These are phyloP conservation scores for Neotoma lepida DNA, from an alignment of 2,113 vertebrate species.

Conservation along the genomic window DNA sequence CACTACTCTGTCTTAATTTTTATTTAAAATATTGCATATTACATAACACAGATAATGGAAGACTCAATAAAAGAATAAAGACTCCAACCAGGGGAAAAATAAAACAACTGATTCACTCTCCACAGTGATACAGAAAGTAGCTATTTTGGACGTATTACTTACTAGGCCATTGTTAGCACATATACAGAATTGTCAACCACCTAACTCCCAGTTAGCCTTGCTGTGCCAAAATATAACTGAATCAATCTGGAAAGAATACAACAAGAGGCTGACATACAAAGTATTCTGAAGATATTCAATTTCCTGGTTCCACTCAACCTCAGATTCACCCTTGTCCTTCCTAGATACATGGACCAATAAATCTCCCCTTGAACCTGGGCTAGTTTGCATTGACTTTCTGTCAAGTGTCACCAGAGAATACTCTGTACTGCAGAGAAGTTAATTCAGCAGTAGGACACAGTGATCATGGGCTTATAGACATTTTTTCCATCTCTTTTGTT, in stretches of 20 bases:
- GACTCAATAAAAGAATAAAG: neutral
- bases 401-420: conserved; percentile 24
- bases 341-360: conserved; percentile 27
- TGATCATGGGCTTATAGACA: neutral
- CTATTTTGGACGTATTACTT: neutral
- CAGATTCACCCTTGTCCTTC: conserved; percentile 69
- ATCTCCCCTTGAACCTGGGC: conserved; percentile 61
- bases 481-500: neutral
- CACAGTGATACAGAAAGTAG: neutral
- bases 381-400: conserved; percentile 74
- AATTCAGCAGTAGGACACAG: conserved; percentile 24
- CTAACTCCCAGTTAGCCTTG: neutral
- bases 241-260: neutral
- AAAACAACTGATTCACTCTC: neutral
- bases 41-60: neutral
- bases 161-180: neutral
- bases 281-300: conserved; percentile 49
- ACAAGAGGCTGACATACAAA: neutral
- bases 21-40: neutral
- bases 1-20: neutral
- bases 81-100: neutral
- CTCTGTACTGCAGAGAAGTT: conserved; percentile 23
- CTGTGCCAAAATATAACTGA: neutral
- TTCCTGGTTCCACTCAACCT: conserved; percentile 51
- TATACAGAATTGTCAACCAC: neutral